Base-by-base conservation (phyloP, 92 coral and sea anemone genomes). In the Palythoa caribaeorum region DNA sequence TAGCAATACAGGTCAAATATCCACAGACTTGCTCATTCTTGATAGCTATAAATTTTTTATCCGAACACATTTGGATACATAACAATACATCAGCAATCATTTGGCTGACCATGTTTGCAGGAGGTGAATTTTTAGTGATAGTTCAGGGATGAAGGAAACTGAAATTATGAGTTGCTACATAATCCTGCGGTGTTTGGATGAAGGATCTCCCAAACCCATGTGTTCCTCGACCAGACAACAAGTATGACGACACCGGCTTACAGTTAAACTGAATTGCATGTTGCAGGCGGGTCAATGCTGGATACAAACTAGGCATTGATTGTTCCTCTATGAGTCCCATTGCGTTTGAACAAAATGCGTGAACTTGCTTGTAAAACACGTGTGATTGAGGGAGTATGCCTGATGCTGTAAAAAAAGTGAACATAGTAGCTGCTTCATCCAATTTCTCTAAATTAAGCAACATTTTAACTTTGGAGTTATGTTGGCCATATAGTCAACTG, bases 381-480 rank as follows among this genome's bases (percentile, higher is more conserved):
- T 54, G 60, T 57, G 65, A 57, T 48, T 73, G 73, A 60, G 93
- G 69, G 3, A 90, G 78, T 35, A 73, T 73, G 47, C 90, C 90
- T 52, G 90, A 90, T 7, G 90, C 73, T 28, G 84, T 80, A 57
- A 90, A 81, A 59, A 90, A 90, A 35, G 65, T 50, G 80, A 90
- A 79, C 90, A 86, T 59, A 69, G 90, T 90, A 17, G 91, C 93
- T 0, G 90, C 90, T 80, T 90, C 91, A 83, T 90, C 88, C 7
- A 90, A 76, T 86, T 90, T 87, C 65, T 90, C 90, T 38, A 90
- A 90, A 76, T 90, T 84, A 62, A 80, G 68, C 75, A 70, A 79
- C 88, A 90, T 48, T 90, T 90, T 79, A 0, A 87, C 80, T 51
- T 60, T 66, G 55, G 59, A 8, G 65, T 57, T 57, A 57, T 57